A percentile compares a stretch with the other conserved stretches of the same genome.
phyloP scores from a whole-genome alignment of 2,113 vertebrate genomes.

The Gulo gulo region DNA sequence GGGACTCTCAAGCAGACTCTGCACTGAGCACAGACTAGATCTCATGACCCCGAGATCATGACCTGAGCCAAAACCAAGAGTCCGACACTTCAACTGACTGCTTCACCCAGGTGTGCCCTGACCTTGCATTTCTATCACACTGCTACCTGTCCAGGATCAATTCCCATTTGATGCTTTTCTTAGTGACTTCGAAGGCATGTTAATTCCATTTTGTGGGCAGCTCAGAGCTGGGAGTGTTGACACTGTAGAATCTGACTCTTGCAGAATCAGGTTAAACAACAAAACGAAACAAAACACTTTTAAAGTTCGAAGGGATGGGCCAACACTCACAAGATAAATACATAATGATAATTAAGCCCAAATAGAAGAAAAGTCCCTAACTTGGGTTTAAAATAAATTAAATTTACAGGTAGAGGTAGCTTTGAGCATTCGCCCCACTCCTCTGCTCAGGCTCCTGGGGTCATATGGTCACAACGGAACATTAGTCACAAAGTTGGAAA shows the following conservation, averaged over 20 bases:
- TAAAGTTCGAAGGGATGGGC: not conserved
- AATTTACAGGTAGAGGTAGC: not conserved
- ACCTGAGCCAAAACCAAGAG: not conserved
- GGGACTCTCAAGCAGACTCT: not conserved
- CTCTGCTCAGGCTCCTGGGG: not conserved
- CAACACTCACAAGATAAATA: not conserved
- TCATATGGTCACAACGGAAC: not conserved
- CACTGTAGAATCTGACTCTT: not conserved
- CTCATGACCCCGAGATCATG: not conserved
- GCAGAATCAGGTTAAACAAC: not conserved
- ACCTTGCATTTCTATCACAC: not conserved
- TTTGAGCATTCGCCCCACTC: not conserved
- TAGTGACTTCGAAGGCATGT: not conserved
- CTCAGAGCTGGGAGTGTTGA: not conserved
- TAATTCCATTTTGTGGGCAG: not conserved
- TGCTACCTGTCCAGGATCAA: not conserved
- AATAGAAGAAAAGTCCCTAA: not conserved
- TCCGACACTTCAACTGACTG: not conserved
- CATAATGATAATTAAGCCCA: not conserved
- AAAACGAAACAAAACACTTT: not conserved
- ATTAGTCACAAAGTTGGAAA: not conserved
- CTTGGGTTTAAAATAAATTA: not conserved
- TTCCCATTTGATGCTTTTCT: not conserved
- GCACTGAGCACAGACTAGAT: not conserved
- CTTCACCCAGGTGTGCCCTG: not conserved